These are phyloP conservation scores for Ctena decussata DNA, from an alignment of 2,888 invertebrate genomes.

Conservation along the genomic window DNA sequence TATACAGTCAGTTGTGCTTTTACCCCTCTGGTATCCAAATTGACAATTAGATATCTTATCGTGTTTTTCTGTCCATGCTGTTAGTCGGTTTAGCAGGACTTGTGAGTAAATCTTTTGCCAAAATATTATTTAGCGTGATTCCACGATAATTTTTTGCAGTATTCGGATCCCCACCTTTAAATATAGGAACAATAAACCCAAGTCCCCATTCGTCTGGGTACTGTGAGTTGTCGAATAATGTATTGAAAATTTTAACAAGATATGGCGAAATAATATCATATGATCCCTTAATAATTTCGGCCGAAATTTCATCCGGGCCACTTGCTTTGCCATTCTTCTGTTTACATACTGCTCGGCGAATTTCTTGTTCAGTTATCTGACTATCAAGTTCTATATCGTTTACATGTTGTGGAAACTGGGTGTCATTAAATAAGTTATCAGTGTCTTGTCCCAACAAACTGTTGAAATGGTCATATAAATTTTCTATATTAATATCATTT, in stretches of 20 bases:
- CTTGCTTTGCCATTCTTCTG: neutral
- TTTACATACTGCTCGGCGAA: neutral
- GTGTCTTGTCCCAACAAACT: neutral
- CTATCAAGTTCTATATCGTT: neutral
- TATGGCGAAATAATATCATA: neutral
- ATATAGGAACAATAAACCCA: slow-evolving; percentile 17
- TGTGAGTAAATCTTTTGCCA: slow-evolving; percentile 19
- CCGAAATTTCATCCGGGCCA: neutral
- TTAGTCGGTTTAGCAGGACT: neutral
- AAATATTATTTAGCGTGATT: slow-evolving; percentile 23
- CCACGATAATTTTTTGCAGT: slow-evolving; percentile 20
- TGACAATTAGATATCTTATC: neutral
- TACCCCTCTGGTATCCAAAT: neutral
- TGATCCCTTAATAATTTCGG: neutral
- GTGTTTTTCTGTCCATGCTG: neutral
- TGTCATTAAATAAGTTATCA: neutral
- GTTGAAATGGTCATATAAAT: neutral
- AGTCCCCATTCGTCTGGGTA: neutral
- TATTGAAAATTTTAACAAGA: neutral
- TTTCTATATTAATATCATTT: neutral
- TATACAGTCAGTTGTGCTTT: neutral
- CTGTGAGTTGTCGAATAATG: neutral
- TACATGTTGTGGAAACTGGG: neutral
- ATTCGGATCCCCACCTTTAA: slow-evolving; percentile 17
- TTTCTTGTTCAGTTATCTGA: neutral